phyloP scores from a whole-genome alignment of 2,797 vertebrate genomes.

The Danio tinwini region DNA sequence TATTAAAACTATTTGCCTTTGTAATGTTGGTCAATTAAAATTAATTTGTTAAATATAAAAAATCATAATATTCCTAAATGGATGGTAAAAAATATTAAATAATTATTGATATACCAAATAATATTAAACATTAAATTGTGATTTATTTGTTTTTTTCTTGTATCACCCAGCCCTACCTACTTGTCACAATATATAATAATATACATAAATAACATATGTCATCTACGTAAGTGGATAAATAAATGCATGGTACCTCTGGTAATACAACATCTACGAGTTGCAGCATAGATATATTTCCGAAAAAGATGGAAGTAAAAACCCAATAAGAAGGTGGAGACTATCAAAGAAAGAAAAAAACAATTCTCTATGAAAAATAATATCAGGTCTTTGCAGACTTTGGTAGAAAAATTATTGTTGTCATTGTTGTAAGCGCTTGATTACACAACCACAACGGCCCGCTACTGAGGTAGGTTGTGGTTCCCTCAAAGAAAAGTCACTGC shows the following conservation, averaged over 20 bases:
- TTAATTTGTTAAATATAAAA: no score
- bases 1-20: no score
- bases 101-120: no score
- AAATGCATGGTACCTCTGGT: not conserved
- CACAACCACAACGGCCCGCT: slow-evolving; percentile 57
- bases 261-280: not conserved
- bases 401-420: slow-evolving; percentile 49
- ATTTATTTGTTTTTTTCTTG: no score
- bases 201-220: not conserved
- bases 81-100: no score
- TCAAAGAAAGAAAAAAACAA: not conserved
- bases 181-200: no score
- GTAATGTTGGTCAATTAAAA: no score
- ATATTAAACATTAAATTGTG: no score
- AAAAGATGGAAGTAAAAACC: not conserved
- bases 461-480: slow-evolving; percentile 60
- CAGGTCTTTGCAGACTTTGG: slow-evolving; percentile 25
- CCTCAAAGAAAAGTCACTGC: slow-evolving; percentile 60
- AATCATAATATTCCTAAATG: no score
- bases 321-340: not conserved
- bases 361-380: slow-evolving; percentile 7
- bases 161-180: no score
- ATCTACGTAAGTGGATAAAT: not conserved
- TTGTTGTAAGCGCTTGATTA: slow-evolving; percentile 61
- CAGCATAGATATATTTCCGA: not conserved